These are phyloP conservation scores for Caenorhabditis briggsae DNA, from an alignment of 1,140 invertebrate species.

Conservation along the genomic window DNA sequence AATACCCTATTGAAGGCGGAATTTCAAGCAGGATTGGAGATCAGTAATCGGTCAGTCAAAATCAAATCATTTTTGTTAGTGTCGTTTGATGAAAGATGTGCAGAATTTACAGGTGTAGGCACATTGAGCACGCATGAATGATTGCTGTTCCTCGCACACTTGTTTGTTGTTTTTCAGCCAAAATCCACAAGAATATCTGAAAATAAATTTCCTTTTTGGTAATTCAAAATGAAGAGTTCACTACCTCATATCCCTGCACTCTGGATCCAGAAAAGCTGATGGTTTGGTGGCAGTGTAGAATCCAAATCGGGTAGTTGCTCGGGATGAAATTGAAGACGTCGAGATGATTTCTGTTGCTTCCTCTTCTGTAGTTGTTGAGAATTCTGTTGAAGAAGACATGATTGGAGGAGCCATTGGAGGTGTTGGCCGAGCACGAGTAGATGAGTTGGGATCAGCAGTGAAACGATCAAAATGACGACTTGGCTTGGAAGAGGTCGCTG, in stretches of 20 bases:
- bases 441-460: not conserved
- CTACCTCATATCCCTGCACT: conserved; percentile 62
- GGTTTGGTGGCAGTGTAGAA: conserved; percentile 57
- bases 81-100: conserved; percentile 45
- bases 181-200: conserved; percentile 62
- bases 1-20: too few species aligned
- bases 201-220: not conserved
- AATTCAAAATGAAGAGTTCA: too few species aligned
- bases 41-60: too few species aligned
- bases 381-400: conserved; percentile 22
- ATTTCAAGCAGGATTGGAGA: too few species aligned
- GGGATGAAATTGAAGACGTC: not conserved
- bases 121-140: conserved; percentile 66
- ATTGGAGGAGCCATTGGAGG: conserved; percentile 43
- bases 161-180: conserved; percentile 60
- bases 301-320: conserved; percentile 1
- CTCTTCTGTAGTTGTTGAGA: conserved; percentile 10
- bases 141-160: conserved; percentile 64
- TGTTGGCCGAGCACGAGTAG: conserved; percentile 33
- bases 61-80: not conserved
- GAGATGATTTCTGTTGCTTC: not conserved
- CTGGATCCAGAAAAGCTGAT: conserved; percentile 54
- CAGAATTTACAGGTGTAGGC: conserved; percentile 67
- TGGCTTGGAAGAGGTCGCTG: not conserved
- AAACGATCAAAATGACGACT: conserved; percentile 33